Evolutionary conservation across 2,797 vertebrate species (phyloP).

Genomic region (Leptoclinus maculatus): DNA sequence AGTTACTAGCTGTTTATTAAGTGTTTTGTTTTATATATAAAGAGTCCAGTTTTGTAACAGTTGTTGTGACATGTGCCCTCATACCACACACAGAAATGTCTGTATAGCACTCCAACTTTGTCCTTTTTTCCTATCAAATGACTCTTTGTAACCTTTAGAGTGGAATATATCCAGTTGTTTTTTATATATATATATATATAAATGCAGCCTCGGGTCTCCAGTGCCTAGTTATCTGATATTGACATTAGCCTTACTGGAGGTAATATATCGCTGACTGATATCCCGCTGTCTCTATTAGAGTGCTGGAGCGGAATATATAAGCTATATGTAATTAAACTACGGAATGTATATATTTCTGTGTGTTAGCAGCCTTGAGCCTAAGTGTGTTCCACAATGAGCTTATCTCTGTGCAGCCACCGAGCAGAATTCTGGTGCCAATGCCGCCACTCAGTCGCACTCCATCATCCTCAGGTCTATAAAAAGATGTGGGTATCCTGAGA

Average conservation of each 20-base stretch:
- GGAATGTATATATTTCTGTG: not conserved
- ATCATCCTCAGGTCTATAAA: slow-evolving; percentile 82
- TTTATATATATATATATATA: not conserved
- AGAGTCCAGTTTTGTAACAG: not conserved
- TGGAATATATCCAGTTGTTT: slow-evolving; percentile 1
- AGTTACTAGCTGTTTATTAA: not conserved
- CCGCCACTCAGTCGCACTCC: slow-evolving; percentile 74
- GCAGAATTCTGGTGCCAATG: slow-evolving; percentile 80
- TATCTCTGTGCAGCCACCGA: slow-evolving; percentile 65
- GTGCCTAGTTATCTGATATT: slow-evolving; percentile 45
- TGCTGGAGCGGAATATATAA: not conserved
- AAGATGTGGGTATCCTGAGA: slow-evolving; percentile 84
- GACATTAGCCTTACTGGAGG: slow-evolving; percentile 29
- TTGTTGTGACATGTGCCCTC: not conserved
- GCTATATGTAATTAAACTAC: slow-evolving; percentile 34
- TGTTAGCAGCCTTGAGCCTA: slow-evolving; percentile 48
- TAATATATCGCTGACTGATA: slow-evolving; percentile 15
- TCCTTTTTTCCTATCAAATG: not conserved
- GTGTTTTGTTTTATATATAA: not conserved
- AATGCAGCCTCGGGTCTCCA: slow-evolving; percentile 29
- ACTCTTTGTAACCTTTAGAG: not conserved
- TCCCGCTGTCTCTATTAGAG: not conserved
- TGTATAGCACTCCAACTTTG: not conserved
- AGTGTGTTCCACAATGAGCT: slow-evolving; percentile 55
- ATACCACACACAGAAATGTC: not conserved